Conservation (phyloP, 2,113 vertebrate genomes). For the Menidia beryllina region DNA sequence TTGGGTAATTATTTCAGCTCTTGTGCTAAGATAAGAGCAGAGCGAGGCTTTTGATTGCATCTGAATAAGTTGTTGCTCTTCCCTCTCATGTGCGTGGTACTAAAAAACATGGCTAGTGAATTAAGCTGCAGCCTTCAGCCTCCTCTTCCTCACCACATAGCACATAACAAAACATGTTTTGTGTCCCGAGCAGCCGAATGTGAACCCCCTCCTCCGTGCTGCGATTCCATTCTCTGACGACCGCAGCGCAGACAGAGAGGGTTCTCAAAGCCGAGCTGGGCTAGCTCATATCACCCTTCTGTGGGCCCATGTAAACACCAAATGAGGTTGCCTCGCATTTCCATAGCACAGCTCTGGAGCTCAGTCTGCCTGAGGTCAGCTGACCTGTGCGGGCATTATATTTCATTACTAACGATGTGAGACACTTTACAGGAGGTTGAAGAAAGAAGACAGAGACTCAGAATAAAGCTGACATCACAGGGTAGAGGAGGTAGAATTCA, state of each 20-base stretch:
- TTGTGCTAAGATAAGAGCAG: slow-evolving; percentile 44
- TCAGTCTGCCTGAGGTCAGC: slow-evolving; percentile 43
- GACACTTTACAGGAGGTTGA: slow-evolving; percentile 31
- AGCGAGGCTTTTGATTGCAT: slow-evolving; percentile 18
- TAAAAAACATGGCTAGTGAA: slow-evolving; percentile 52
- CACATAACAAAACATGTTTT: slow-evolving; percentile 80
- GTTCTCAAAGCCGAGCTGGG: slow-evolving; percentile 56
- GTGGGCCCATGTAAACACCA: slow-evolving; percentile 68
- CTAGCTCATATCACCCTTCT: slow-evolving; percentile 46
- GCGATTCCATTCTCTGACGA: slow-evolving; percentile 35
- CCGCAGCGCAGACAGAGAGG: slow-evolving; percentile 41
- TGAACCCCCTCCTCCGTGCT: slow-evolving; percentile 67
- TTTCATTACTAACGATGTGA: slow-evolving; percentile 31
- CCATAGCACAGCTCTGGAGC: slow-evolving; percentile 44
- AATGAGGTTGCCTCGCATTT: slow-evolving; percentile 40
- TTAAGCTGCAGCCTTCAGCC: slow-evolving; percentile 36
- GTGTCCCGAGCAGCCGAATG: slow-evolving; percentile 74
- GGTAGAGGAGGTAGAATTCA: neutral
- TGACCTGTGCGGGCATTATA: slow-evolving; percentile 8
- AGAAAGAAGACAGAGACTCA: neutral
- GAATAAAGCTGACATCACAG: slow-evolving; percentile 3
- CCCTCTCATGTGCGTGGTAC: slow-evolving; percentile 43
- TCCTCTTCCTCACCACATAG: slow-evolving; percentile 34
- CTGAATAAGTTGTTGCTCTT: slow-evolving; percentile 26
- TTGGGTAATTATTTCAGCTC: slow-evolving; percentile 49